phyloP scores from a whole-genome alignment of 1,140 invertebrate genomes.

The Pseudomyrmex sp. region DNA sequence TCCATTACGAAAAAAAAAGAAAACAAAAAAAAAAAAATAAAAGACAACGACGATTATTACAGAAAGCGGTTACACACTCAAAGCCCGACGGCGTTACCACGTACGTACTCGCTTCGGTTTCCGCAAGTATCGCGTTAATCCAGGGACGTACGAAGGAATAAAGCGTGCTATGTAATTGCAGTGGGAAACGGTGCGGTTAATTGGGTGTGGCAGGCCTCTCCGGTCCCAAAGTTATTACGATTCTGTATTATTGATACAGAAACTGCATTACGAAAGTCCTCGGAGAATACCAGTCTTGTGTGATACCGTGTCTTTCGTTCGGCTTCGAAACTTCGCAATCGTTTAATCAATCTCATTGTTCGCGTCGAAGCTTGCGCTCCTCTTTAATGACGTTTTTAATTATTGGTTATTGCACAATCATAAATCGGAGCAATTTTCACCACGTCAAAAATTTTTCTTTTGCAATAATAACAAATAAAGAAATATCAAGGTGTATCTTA shows the following conservation, averaged over 20 bases:
- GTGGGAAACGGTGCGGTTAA: conserved; percentile 66
- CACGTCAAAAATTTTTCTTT: neutral
- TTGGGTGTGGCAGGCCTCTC: conserved; percentile 66
- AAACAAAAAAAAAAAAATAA: too few species aligned
- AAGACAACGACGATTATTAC: neutral
- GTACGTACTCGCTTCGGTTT: neutral
- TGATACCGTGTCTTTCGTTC: neutral
- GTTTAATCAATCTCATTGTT: neutral
- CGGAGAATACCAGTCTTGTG: conserved; percentile 23
- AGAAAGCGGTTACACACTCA: neutral
- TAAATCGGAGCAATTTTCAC: neutral
- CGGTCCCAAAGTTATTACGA: conserved; percentile 66
- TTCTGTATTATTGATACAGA: conserved; percentile 69
- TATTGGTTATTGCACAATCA: conserved; percentile 10
- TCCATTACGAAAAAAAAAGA: neutral
- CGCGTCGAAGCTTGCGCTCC: neutral
- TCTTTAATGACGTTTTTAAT: conserved; percentile 7
- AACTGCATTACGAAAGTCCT: conserved; percentile 69
- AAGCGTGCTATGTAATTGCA: conserved; percentile 57
- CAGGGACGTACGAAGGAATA: conserved; percentile 51
- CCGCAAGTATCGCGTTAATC: conserved; percentile 59
- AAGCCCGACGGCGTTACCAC: conserved; percentile 3
- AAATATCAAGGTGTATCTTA: neutral
- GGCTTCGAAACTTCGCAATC: neutral
- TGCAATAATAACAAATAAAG: neutral